These are phyloP conservation scores for Athrips mouffetella DNA, from an alignment of 2,888 invertebrate genomes.

Conservation along the genomic window DNA sequence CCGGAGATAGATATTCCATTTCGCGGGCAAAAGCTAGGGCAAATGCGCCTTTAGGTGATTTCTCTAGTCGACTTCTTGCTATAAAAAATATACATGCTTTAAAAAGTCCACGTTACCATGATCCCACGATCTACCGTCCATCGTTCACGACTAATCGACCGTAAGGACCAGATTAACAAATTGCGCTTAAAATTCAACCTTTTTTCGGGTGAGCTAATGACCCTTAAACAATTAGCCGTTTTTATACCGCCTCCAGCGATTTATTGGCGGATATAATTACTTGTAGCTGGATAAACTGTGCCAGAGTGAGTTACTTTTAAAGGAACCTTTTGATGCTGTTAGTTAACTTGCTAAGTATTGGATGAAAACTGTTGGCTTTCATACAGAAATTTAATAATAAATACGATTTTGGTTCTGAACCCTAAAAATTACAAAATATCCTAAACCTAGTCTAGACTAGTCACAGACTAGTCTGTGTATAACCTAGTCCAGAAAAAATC, in stretches of 20 bases:
- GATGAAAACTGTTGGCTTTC: too few relatives aligned
- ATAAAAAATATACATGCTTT: constrained; percentile 12
- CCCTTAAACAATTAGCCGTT: constrained; percentile 62
- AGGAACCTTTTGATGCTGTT: neutral
- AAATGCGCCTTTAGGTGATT: too few relatives aligned
- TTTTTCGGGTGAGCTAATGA: constrained; percentile 75
- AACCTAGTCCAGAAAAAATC: too few relatives aligned
- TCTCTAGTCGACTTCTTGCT: too few relatives aligned
- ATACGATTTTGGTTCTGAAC: too few relatives aligned
- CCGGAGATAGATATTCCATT: too few relatives aligned
- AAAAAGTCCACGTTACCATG: constrained; percentile 13
- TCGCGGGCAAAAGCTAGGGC: too few relatives aligned
- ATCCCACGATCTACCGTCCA: constrained; percentile 37
- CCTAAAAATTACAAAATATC: too few relatives aligned
- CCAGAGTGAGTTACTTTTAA: neutral
- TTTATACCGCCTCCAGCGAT: constrained; percentile 45
- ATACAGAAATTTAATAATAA: too few relatives aligned
- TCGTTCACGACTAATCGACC: constrained; percentile 66
- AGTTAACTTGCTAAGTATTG: too few relatives aligned
- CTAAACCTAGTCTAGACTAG: too few relatives aligned
- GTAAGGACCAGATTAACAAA: constrained; percentile 67
- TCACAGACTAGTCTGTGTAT: too few relatives aligned
- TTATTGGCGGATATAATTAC: constrained; percentile 57
- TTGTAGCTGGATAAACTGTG: constrained; percentile 25
- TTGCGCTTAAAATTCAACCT: constrained; percentile 71